Base-by-base conservation (phyloP, 1,140 invertebrate species). In the Samia ricini region DNA sequence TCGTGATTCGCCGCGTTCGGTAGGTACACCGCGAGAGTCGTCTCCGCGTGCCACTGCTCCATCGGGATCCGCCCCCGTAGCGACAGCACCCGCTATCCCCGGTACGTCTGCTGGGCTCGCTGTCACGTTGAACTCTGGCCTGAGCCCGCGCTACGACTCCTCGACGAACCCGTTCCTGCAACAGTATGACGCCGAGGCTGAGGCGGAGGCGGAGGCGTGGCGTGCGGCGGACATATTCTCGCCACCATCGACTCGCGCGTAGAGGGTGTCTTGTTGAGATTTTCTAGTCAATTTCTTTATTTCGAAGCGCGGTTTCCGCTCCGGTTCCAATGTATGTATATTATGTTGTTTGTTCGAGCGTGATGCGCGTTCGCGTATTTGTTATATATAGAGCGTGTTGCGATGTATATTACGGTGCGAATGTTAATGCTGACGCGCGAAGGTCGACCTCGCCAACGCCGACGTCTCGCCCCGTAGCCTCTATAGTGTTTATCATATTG, bases 81-180 rank as follows among this genome's bases (percentile, higher is more conserved):
- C 91, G 8, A 91, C 92, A 6, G 91, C 56, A 12, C 55, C 42
- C 42, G 71, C 91, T 73, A 93, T 93, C 75, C 92, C 92, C 20
- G 92, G 91, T 50, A 92, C 91, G 12, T 92, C 91, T 8, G 92
- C 92, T 5, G 92, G 92, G 4, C 79, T 93, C 54, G 92, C 92
- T 23, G 92, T 93, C 50, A 93, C 92, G 19, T 73, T 93, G 51
- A 91, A 91, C 70, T 85, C 89, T 4, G 80, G 74, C 21, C 76
- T 84, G 50, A 86, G 85, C 60, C 89, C 86, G 24, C 86, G 85
- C 63, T 90, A 88, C 76, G 88, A 91, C 74, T 91, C 91, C 72
- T 91, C 92, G 68, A 93, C 92, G 24, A 93, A 93, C 87, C 92
- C 92, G 49, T 93, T 93, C 79, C 77, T 93, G 72, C 86, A 93